Evolutionary conservation across 2,113 vertebrate genomes (phyloP).

Genomic region (Pangasianodon hypophthalmus): DNA sequence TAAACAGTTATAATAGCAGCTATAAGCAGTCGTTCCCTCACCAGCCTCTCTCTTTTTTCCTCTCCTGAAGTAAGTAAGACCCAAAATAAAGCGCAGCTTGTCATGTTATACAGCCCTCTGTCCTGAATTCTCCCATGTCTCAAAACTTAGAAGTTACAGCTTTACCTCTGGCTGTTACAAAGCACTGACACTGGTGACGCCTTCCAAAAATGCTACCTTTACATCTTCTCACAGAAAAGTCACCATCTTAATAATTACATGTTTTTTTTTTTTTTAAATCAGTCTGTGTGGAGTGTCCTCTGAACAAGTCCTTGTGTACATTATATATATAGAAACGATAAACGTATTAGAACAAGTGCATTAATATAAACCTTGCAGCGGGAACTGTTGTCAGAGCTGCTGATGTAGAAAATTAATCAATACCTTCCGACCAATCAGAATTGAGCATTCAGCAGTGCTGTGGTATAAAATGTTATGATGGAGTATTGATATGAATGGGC

Average conservation of each 20-base stretch:
- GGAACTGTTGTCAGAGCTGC: background rate
- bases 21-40: background rate
- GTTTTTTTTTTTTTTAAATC: too few species aligned
- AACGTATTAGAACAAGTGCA: too few species aligned
- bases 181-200: background rate
- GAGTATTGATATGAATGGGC: background rate
- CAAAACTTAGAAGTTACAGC: background rate
- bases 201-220: background rate
- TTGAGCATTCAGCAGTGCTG: background rate
- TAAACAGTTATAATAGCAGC: background rate
- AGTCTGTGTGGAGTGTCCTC: too few species aligned
- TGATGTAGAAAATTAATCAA: background rate
- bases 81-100: background rate
- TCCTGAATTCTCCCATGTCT: background rate
- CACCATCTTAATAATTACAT: background rate
- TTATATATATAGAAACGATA: too few species aligned
- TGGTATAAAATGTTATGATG: background rate
- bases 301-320: too few species aligned
- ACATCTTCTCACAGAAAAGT: background rate
- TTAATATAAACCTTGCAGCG: background rate
- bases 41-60: background rate
- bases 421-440: background rate
- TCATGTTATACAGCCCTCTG: background rate
- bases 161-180: background rate
- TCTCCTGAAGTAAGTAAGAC: background rate